Base-by-base conservation (phyloP, 64 coral and sea anemone species). In the Astreopora myriophthalma region DNA sequence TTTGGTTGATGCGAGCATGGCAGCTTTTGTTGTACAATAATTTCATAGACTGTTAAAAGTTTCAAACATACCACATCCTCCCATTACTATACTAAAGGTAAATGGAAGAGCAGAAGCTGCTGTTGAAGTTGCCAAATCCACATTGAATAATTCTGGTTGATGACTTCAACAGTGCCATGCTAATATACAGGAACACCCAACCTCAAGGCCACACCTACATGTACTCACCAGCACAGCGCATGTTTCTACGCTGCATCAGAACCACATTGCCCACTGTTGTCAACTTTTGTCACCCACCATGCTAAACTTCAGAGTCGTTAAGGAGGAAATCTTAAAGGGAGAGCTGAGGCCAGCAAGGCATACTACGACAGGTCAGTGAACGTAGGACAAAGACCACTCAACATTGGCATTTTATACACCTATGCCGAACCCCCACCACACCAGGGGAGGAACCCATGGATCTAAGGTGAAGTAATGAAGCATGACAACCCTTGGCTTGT, bases 181-280 rank as follows among this genome's bases (percentile, higher is more conserved):
- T 89, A 19, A 74, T 55, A 6, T 89, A 85, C 78, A 82, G 76
- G 62, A 84, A 84, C 31, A 94, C 78, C 28, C 92, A 76, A 33
- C 78, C 65, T 20, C 24, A 89, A 84, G 64, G 76, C 7, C 86
- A 89, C 65, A 84, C 67, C 35, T 94, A 89, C 71, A n/a, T n/a
- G n/a, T n/a, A n/a, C n/a, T 89, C 93, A 69, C 79, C 93, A 34
- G 73, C 81, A 6, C 88, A 95, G 49, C 83, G 83, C 29, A 86
- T 86, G 83, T 67, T 86, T 10, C 34, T 33, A 13, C 61, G 88
- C 22, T 39, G 29, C 34, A 86, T 88, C 3, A 66, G 81, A 86
- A 90, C 93, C 35, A 91, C 80, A 32, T 32, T 91, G 29, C 73
- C 81, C 8, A 95, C 93, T 1, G 11, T 79, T 23, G 38, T 27